Evolutionary conservation across 2,797 vertebrate genomes (phyloP).

Genomic region (Chelonia mydas): DNA sequence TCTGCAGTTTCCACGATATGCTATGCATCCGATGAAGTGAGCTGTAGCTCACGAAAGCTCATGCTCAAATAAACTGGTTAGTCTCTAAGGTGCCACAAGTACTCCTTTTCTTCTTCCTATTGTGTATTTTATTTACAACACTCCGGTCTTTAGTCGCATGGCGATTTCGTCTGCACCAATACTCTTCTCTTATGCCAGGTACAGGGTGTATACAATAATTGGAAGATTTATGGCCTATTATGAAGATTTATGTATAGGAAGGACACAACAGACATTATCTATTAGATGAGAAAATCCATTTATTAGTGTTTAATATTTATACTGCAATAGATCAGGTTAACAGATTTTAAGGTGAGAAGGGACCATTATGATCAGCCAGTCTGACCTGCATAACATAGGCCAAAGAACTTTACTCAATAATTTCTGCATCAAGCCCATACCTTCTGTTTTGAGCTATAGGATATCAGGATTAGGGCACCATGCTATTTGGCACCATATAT

Average conservation of each 20-base stretch:
- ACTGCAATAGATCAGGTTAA: not conserved
- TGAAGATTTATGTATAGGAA: accelerated
- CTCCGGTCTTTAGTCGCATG: accelerated
- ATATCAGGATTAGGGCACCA: not conserved
- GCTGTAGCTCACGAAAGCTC: too few relatives aligned
- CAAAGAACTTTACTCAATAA: accelerated
- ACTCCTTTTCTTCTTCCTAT: not conserved
- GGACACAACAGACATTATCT: not conserved
- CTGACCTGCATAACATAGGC: accelerated
- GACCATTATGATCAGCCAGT: accelerated
- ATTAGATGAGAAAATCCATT: not conserved
- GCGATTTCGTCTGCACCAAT: not conserved
- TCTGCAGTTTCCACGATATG: too few relatives aligned
- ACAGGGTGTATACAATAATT: not conserved
- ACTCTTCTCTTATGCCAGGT: not conserved
- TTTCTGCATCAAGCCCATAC: not conserved
- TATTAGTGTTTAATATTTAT: not conserved
- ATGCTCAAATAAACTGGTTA: too few relatives aligned
- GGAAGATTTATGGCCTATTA: not conserved
- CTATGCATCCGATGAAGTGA: too few relatives aligned
- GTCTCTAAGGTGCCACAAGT: too few relatives aligned
- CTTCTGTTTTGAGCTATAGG: accelerated
- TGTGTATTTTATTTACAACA: not conserved
- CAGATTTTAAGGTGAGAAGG: not conserved
- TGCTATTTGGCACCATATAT: accelerated